A percentile compares a stretch with the other conserved stretches of the same genome.
These are phyloP conservation scores for Pipistrellus kuhlii DNA, from an alignment of 2,797 vertebrate genomes.

Conservation along the genomic window DNA sequence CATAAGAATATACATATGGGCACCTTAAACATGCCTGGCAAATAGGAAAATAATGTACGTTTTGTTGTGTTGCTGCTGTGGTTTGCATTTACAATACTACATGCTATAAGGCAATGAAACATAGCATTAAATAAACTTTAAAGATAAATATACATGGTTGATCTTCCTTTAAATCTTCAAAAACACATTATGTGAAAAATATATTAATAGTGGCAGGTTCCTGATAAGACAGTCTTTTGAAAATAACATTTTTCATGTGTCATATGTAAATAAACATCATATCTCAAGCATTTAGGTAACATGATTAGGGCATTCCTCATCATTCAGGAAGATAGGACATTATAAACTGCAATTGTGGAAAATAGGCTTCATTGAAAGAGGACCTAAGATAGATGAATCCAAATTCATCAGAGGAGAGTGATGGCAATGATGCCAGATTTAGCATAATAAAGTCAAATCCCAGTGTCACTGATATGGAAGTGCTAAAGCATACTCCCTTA, in stretches of 20 bases:
- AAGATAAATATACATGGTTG: not conserved
- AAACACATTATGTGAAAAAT: not conserved
- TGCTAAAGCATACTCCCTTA: not conserved
- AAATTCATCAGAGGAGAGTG: not conserved
- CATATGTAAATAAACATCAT: not conserved
- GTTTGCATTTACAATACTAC: not conserved
- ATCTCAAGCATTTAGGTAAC: not conserved
- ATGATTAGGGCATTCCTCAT: not conserved
- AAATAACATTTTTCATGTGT: not conserved
- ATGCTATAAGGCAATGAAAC: not conserved
- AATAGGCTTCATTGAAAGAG: not conserved
- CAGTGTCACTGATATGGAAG: not conserved
- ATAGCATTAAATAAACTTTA: not conserved
- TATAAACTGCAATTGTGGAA: not conserved
- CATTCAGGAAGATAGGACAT: not conserved
- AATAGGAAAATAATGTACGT: not conserved
- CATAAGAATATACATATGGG: not conserved
- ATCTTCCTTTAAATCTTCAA: constrained; percentile 31
- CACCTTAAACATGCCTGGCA: not conserved
- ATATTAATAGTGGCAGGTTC: not conserved
- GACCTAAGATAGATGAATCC: not conserved
- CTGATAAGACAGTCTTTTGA: not conserved
- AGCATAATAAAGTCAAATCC: not conserved
- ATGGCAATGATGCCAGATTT: not conserved
- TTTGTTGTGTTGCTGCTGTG: not conserved